Evolutionary conservation across 2,797 vertebrate species (phyloP).

Genomic region (Perodicticus potto): DNA sequence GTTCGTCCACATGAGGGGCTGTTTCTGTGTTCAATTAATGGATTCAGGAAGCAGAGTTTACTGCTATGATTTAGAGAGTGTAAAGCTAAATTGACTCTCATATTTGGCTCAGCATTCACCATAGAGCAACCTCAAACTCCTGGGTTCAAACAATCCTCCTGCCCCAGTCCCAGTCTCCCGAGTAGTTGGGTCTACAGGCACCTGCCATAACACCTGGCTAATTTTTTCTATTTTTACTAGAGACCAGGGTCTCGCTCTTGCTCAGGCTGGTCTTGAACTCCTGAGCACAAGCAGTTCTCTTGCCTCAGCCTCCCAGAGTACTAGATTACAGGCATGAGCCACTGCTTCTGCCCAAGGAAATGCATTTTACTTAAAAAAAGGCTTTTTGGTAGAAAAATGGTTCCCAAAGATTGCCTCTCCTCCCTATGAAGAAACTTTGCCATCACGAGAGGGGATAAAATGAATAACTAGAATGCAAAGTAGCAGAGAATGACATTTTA

Average conservation of each 20-base stretch:
- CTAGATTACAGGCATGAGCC: no score
- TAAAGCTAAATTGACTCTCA: conserved; percentile 28
- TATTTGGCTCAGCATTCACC: background rate
- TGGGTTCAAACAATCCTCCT: no score
- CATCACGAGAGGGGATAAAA: background rate
- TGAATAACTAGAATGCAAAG: conserved; percentile 14
- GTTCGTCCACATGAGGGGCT: background rate
- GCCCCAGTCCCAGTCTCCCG: no score
- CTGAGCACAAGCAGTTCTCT: no score
- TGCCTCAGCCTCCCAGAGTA: no score
- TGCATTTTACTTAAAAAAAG: background rate
- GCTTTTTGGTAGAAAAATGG: conserved; percentile 45
- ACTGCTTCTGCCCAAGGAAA: background rate
- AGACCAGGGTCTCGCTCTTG: no score
- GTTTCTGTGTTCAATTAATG: conserved; percentile 43
- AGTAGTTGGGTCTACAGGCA: no score
- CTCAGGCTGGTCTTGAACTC: no score
- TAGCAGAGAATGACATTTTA: conserved; percentile 12
- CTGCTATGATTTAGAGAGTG: conserved; percentile 11
- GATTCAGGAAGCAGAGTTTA: conserved; percentile 37
- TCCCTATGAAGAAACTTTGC: background rate
- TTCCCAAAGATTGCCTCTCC: background rate
- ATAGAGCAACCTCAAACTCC: background rate
- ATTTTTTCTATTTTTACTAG: no score
- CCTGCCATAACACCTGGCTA: no score